A percentile compares a stretch with the other conserved stretches of the same genome.
Conservation (phyloP, 2,888 invertebrate genomes). For the Pinctada fucata region DNA sequence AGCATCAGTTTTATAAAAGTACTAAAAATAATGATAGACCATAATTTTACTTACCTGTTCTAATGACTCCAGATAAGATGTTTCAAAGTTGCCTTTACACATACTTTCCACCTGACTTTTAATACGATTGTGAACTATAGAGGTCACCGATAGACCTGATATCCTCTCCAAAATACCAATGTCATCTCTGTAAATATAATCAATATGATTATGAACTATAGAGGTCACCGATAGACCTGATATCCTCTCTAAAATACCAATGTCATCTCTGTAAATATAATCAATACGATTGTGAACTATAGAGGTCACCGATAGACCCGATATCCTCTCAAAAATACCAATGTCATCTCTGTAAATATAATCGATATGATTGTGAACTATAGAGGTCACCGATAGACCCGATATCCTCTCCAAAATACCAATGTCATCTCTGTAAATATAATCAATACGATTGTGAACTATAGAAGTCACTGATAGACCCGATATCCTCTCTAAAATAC, state of each 20-base stretch:
- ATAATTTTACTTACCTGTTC: conserved; percentile 81
- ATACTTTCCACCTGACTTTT: conserved; percentile 89
- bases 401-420: background rate
- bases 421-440: background rate
- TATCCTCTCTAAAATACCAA: conserved; percentile 88
- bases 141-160: conserved; percentile 90
- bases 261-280: conserved; percentile 64
- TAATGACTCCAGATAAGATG: conserved; percentile 86
- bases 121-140: conserved; percentile 89
- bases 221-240: conserved; percentile 84
- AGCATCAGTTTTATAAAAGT: no score
- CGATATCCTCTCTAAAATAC: conserved; percentile 88
- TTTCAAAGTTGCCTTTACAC: conserved; percentile 92
- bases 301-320: conserved; percentile 83
- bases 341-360: conserved; percentile 77
- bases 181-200: conserved; percentile 64
- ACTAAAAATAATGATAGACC: no score
- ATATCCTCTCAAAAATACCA: conserved; percentile 88
- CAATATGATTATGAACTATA: conserved; percentile 84
- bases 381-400: background rate
- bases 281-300: background rate
- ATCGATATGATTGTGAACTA: background rate
- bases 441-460: conserved; percentile 88
- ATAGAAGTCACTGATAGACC: conserved; percentile 90
- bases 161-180: conserved; percentile 88